Percentiles rank a stretch among this genome's conserved stretches.
Conservation (phyloP, 2,888 invertebrate species). For the Hyppa rectilinea region DNA sequence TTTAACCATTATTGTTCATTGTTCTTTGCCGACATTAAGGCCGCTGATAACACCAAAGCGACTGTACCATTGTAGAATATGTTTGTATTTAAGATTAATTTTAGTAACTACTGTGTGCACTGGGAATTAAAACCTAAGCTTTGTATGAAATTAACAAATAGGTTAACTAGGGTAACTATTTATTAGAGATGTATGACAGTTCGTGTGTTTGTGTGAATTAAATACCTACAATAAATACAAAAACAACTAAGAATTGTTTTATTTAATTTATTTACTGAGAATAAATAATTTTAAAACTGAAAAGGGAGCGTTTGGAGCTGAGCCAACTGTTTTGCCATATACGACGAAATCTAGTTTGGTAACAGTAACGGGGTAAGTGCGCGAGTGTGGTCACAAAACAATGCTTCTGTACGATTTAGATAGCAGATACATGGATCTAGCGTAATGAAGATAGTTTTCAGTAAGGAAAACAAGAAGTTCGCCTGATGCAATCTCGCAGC, state of each 20-base stretch:
- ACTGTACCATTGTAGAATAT: constrained; percentile 65
- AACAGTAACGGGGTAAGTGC: constrained; percentile 57
- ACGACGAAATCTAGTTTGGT: constrained; percentile 72
- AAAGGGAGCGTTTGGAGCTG: constrained; percentile 74
- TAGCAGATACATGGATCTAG: constrained; percentile 78
- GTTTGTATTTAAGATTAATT: constrained; percentile 67
- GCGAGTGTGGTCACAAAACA: constrained; percentile 75
- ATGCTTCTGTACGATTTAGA: constrained; percentile 73
- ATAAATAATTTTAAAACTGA: constrained; percentile 63
- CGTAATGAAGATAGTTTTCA: constrained; percentile 89
- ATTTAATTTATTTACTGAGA: constrained; percentile 60
- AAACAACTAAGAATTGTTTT: constrained; percentile 60
- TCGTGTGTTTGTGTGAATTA: constrained; percentile 84
- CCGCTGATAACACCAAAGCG: constrained; percentile 69
- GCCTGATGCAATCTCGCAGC: constrained; percentile 84
- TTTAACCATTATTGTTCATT: constrained; percentile 84
- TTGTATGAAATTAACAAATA: constrained; percentile 91
- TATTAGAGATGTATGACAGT: constrained; percentile 84
- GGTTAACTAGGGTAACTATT: constrained; percentile 74
- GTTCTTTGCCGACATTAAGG: constrained; percentile 88
- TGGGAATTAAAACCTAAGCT: constrained; percentile 90
- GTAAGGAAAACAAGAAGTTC: constrained; percentile 86
- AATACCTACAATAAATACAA: constrained; percentile 74
- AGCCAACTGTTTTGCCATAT: constrained; percentile 82
- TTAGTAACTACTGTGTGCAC: constrained; percentile 68